Percentiles rank a stretch among this genome's conserved stretches.
Conservation (phyloP, 2,113 vertebrate species). For the Vombatus ursinus region DNA sequence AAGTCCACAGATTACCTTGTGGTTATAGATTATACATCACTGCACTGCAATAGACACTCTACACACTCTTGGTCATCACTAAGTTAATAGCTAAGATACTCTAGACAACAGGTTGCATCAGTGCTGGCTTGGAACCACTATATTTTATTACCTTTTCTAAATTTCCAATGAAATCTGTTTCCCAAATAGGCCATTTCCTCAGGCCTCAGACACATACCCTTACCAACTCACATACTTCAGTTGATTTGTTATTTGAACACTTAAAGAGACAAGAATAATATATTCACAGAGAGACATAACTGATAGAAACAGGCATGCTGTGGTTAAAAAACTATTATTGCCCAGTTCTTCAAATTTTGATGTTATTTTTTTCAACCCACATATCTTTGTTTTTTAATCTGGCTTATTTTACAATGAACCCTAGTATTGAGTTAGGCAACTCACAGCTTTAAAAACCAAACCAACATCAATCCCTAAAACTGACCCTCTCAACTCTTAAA, state of each 20-base stretch:
- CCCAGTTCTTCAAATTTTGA: constrained; percentile 24
- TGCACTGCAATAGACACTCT: constrained; percentile 6
- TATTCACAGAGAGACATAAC: constrained; percentile 9
- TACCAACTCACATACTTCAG: constrained; percentile 8
- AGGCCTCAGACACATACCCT: constrained; percentile 2
- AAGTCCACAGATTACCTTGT: not conserved
- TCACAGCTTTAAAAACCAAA: not conserved
- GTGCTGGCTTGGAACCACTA: not conserved
- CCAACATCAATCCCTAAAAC: not conserved
- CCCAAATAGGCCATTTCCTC: constrained; percentile 10
- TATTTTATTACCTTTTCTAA: constrained; percentile 55
- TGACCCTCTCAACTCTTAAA: not conserved
- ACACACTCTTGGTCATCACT: constrained; percentile 31
- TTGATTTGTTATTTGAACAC: constrained; percentile 25
- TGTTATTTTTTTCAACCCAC: constrained; percentile 42
- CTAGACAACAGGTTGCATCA: not conserved
- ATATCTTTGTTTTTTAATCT: constrained; percentile 44
- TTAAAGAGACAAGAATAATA: constrained; percentile 4
- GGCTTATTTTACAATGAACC: constrained; percentile 22
- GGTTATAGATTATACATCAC: not conserved
- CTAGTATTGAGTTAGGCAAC: constrained; percentile 27
- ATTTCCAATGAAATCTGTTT: constrained; percentile 49
- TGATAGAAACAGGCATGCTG: not conserved
- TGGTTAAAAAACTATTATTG: constrained; percentile 1
- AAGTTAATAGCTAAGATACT: constrained; percentile 23